These are phyloP conservation scores for Cottoperca gobio DNA, from an alignment of 2,797 vertebrate genomes.

Conservation along the genomic window DNA sequence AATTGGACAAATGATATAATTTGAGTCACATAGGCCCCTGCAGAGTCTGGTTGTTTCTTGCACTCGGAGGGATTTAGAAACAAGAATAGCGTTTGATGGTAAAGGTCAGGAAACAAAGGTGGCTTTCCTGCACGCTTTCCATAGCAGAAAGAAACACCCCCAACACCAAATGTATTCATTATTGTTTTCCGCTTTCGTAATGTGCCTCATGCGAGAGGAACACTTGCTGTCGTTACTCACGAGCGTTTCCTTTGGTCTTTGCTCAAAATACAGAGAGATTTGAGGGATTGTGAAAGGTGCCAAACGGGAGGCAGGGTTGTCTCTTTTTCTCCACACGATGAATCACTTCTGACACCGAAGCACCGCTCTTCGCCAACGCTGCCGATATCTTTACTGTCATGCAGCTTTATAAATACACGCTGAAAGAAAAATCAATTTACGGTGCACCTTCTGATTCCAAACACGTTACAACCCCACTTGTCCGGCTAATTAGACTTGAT, in stretches of 20 bases:
- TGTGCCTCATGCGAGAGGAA: conserved; percentile 65
- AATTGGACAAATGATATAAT: conserved; percentile 92
- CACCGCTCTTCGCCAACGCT: conserved; percentile 77
- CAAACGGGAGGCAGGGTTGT: conserved; percentile 59
- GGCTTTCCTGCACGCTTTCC: conserved; percentile 61
- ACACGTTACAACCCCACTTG: conserved; percentile 22
- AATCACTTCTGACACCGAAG: conserved; percentile 89
- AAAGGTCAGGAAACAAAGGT: conserved; percentile 86
- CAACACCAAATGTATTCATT: conserved; percentile 78
- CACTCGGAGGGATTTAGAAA: conserved; percentile 85
- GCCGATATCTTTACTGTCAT: conserved; percentile 72
- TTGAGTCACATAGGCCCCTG: conserved; percentile 86
- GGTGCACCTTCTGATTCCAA: conserved; percentile 28
- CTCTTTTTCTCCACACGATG: conserved; percentile 79
- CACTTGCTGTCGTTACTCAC: conserved; percentile 71
- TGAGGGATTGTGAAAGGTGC: conserved; percentile 73
- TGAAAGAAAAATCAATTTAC: conserved; percentile 18
- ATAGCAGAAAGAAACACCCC: conserved; percentile 65
- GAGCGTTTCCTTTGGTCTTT: conserved; percentile 69
- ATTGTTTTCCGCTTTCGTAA: conserved; percentile 80
- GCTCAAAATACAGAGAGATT: conserved; percentile 73
- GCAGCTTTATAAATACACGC: conserved; percentile 9
- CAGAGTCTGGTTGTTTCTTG: conserved; percentile 80
- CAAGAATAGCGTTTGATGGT: conserved; percentile 86
- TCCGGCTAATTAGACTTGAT: conserved; percentile 69